phyloP scores from a whole-genome alignment of 2,888 invertebrate species.

The Chromoteleia sp. region DNA sequence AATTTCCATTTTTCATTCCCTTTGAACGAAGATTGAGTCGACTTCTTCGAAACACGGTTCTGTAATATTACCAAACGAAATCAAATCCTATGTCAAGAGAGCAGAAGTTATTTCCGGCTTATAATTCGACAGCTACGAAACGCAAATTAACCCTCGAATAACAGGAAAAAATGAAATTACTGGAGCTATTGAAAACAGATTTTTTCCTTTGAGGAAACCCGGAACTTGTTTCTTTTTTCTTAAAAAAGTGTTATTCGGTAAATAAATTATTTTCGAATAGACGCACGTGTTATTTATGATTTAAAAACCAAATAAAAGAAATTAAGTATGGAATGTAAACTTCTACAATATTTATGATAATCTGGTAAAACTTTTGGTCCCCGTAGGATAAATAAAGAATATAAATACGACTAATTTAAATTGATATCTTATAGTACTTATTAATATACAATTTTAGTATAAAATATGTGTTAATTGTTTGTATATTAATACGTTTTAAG shows the following conservation, averaged over 20 bases:
- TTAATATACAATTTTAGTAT: too few species aligned
- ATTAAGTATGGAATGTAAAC: background rate
- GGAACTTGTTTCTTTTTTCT: background rate
- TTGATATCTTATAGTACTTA: too few species aligned
- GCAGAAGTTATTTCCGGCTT: conserved; percentile 19
- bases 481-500: too few species aligned
- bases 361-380: too few species aligned
- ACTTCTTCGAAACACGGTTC: too few species aligned
- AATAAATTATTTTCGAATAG: background rate
- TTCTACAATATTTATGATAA: too few species aligned
- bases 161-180: conserved; percentile 19
- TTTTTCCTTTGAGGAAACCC: background rate
- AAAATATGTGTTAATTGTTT: too few species aligned
- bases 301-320: background rate
- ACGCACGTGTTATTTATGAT: background rate
- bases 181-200: background rate
- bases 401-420: too few species aligned
- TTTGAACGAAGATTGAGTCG: too few species aligned
- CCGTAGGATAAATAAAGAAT: too few species aligned
- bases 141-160: background rate
- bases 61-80: background rate
- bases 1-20: too few species aligned
- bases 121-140: conserved; percentile 4
- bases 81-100: background rate
- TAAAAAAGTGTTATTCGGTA: too few species aligned